Base-by-base conservation (phyloP, 2,888 invertebrate species). In the Plebejus melissa region DNA sequence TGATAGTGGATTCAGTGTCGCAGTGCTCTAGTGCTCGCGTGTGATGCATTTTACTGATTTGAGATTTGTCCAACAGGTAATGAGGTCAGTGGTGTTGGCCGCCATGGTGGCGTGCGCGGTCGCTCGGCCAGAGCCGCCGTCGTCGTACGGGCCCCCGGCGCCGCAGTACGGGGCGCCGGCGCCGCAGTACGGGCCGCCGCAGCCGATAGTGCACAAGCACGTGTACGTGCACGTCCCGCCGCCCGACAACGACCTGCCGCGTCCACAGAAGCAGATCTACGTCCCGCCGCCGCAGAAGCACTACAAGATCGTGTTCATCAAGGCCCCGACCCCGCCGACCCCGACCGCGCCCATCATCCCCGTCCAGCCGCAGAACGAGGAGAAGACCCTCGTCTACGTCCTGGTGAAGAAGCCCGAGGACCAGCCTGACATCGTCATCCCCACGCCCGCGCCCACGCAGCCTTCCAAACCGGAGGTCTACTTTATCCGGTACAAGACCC, bases 221-320 rank as follows among this genome's bases (percentile, higher is more conserved):
- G 97, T 98, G 16, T 98, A 98, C 91, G 97, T 98, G 28, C 98
- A 98, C 88, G 97, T 98, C 28, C 97, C 98, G 74, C 98, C 97
- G 76, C 97, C 97, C 83, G 97, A 98, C 88, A 96, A 96, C 50
- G 97, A 97, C 83, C 94, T 96, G 84, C 95, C 95, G 58, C 94
- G 95, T 32, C 95, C 96, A 32, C 96, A 86, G 80, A 94, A 94
- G 81, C 94, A 84, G 69, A 90, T 94, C 83, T 87, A 91, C 80
- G 94, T 94, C 78, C 90, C 94, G 76, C 93, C 94, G 74, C 96
- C 97, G 1, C 97, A 97, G 87, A 97, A 97, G 82, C 97, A 97
- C 86, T 97, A 97, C 94, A 97, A 97, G 87, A 97, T 97, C 83
- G 96, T 97, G 82, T 97, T 97, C 94, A 97, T 97, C 87, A 97